These are phyloP conservation scores for Pseudomyrmex gracilis DNA, from an alignment of 1,140 invertebrate genomes.

Conservation along the genomic window DNA sequence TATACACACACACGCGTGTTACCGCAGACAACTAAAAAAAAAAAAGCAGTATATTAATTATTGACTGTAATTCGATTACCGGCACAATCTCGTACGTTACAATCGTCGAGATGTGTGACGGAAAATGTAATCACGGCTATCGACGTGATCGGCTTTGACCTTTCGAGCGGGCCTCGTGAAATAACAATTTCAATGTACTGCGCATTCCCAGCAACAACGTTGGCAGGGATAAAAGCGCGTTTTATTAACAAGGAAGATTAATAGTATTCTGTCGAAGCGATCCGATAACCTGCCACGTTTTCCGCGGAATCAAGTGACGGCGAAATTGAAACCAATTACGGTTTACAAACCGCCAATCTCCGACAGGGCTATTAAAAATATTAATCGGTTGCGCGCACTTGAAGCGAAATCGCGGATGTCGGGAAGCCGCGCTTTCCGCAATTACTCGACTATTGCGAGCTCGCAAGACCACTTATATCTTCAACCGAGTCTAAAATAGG, in stretches of 20 bases:
- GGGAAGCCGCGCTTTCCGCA: conserved; percentile 53
- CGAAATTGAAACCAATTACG: conserved; percentile 61
- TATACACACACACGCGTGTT: no score
- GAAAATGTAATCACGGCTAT: conserved; percentile 26
- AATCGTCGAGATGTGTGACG: conserved; percentile 6
- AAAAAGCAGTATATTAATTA: no score
- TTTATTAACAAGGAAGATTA: conserved; percentile 62
- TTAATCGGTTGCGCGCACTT: conserved; percentile 57
- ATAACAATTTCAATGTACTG: conserved; percentile 52
- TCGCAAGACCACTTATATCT: conserved; percentile 46
- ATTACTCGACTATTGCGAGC: conserved; percentile 51
- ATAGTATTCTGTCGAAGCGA: conserved; percentile 47
- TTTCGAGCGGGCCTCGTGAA: conserved; percentile 24
- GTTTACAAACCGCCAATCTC: conserved; percentile 62
- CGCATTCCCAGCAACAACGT: conserved; percentile 9
- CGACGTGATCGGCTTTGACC: conserved; percentile 26
- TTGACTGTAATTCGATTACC: background rate
- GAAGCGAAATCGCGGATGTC: conserved; percentile 40
- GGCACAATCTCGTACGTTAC: background rate
- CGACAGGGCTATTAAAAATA: conserved; percentile 61
- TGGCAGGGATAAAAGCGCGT: conserved; percentile 53
- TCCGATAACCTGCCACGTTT: conserved; percentile 53
- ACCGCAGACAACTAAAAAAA: no score
- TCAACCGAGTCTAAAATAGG: conserved; percentile 23
- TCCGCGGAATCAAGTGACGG: conserved; percentile 54